Percentiles rank a stretch among this genome's conserved stretches.
These are phyloP conservation scores for Seriola rivoliana DNA, from an alignment of 2,113 vertebrate species.

Conservation along the genomic window DNA sequence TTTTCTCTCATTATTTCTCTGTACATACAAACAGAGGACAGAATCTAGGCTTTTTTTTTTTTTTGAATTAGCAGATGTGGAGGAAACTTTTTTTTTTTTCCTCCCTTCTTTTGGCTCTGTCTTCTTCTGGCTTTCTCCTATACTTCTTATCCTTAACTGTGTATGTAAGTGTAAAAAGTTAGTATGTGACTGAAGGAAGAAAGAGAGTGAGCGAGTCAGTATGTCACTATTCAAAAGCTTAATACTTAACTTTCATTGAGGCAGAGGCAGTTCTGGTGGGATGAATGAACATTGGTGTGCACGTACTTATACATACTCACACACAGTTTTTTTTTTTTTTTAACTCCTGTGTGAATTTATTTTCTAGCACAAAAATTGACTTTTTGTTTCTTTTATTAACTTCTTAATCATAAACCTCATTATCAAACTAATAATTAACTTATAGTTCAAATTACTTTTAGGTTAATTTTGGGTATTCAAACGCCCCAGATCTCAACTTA, in stretches of 20 bases:
- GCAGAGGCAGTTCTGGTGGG: constrained; percentile 10
- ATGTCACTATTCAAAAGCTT: background rate
- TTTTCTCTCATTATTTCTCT: constrained; percentile 66
- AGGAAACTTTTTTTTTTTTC: constrained; percentile 36
- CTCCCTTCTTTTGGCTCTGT: constrained; percentile 22
- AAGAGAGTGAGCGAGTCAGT: constrained; percentile 23
- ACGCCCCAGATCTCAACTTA: constrained; percentile 79
- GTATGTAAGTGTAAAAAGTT: background rate
- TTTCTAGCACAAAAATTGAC: constrained; percentile 53
- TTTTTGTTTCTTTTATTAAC: constrained; percentile 81
- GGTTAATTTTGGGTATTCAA: constrained; percentile 77
- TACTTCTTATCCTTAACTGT: constrained; percentile 9
- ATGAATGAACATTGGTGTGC: background rate
- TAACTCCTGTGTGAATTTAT: constrained; percentile 56
- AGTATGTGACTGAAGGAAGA: background rate
- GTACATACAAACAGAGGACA: constrained; percentile 73
- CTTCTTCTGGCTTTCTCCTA: constrained; percentile 29
- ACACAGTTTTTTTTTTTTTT: constrained; percentile 7
- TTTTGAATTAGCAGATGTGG: constrained; percentile 75
- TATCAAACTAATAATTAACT: constrained; percentile 84
- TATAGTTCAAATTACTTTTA: constrained; percentile 79
- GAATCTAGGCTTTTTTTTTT: constrained; percentile 39
- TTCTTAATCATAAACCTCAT: constrained; percentile 85
- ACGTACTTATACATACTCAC: background rate
- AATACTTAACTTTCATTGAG: constrained; percentile 33